Base-by-base conservation (phyloP, 2,113 vertebrate species). In the Hydrolagus affinis region DNA sequence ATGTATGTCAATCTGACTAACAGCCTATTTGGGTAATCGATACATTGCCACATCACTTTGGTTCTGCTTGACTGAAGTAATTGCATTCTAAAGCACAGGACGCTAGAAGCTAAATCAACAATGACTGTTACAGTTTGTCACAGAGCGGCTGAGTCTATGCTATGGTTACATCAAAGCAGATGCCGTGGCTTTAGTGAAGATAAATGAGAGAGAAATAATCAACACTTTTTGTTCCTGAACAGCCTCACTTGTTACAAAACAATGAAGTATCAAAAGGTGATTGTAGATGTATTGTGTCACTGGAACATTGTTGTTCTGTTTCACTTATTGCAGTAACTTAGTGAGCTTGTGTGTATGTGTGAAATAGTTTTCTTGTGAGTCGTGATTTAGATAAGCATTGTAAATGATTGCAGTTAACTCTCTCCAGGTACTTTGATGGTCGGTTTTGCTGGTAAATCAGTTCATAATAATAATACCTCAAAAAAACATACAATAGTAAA, bases 11-110 rank as follows among this genome's bases (percentile, higher is more conserved):
- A 83, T 44, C 64, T 62, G 9, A 9, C 60, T 83, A 83, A 83
- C 66, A 83, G 77, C 25, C 60, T 14, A 83, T 83, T 83, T 30
- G 77, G 3, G 60, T 25, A 83, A 83, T 83, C 77, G 30, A 83
- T 83, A 83, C 77, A 83, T 66, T 83, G 62, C 23, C 19, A 30
- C 64, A 83, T 83, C 60, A 28, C 17, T 66, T 83, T 66, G 17
- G 23, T 83, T 59, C 60, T 28, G 77, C 60, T 83, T 30, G 23
- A 83, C 66, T 83, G 75, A n/a, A 60, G n/a, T 4, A 44, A 77
- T 77, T 77, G 60, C 9, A 8, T 83, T 30, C 60, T 7, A 30
- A 30, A 83, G 77, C 77, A 66, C 77, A 83, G 15, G 25, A 66
- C 30, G 23, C 64, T 66, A 30, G 59, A 17, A 83, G 15, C 14